phyloP scores from a whole-genome alignment of 2,888 invertebrate species.

The Carterocephalus palaemon region DNA sequence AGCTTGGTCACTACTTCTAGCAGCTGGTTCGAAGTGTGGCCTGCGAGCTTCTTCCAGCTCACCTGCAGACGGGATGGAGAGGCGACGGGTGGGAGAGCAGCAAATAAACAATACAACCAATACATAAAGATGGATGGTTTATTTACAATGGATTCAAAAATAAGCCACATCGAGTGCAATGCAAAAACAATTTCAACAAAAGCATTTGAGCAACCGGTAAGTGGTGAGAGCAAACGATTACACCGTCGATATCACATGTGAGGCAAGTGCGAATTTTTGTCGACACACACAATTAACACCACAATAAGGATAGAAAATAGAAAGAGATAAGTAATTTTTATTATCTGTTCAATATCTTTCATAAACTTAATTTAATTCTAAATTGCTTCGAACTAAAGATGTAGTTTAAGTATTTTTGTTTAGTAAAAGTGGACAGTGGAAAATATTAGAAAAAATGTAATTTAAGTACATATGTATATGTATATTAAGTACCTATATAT shows the following conservation, averaged over 20 bases:
- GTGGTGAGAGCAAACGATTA: constrained; percentile 27
- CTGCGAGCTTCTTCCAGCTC: constrained; percentile 83
- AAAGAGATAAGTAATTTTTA: constrained; percentile 29
- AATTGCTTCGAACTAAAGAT: too few species aligned
- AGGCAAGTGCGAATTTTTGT: constrained; percentile 40
- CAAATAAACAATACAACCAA: constrained; percentile 29
- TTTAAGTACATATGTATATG: too few species aligned
- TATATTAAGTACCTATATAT: too few species aligned
- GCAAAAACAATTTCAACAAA: constrained; percentile 33
- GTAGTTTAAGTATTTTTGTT: too few species aligned
- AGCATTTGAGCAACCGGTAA: constrained; percentile 26
- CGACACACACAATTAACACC: constrained; percentile 71
- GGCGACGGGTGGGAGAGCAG: constrained; percentile 31
- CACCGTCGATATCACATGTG: constrained; percentile 60
- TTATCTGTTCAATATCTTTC: not conserved
- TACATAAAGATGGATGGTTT: constrained; percentile 25
- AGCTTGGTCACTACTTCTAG: constrained; percentile 83
- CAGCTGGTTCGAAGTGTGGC: constrained; percentile 80
- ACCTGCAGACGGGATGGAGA: constrained; percentile 58
- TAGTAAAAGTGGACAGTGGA: too few species aligned
- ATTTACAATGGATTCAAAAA: constrained; percentile 31
- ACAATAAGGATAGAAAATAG: constrained; percentile 50
- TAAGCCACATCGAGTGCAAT: constrained; percentile 54
- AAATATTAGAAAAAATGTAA: too few species aligned
- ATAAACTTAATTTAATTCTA: not conserved